Conservation (phyloP, 92 coral and sea anemone species). For the Ricordea florida region DNA sequence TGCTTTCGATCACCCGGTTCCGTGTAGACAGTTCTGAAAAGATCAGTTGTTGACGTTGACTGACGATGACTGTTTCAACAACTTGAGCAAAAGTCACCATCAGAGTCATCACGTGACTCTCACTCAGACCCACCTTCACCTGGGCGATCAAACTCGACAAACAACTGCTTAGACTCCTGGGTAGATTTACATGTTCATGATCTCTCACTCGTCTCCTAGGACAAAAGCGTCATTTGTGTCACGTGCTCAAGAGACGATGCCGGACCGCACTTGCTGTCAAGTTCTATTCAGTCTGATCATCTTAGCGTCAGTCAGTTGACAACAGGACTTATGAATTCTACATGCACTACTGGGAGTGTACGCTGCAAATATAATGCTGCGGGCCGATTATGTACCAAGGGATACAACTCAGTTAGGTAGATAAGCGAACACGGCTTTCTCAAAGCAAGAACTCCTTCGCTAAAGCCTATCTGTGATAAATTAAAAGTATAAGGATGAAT, state of each 20-base stretch:
- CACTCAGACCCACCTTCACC: background rate
- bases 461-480: too few species aligned
- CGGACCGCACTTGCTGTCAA: conserved; percentile 36
- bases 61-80: too few species aligned
- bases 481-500: too few species aligned
- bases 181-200: background rate
- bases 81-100: too few species aligned
- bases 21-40: too few species aligned
- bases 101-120: too few species aligned
- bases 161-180: background rate
- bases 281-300: background rate
- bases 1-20: too few species aligned
- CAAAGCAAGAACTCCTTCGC: too few species aligned
- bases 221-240: conserved; percentile 62
- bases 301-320: conserved; percentile 27
- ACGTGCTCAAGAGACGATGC: conserved; percentile 70
- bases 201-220: conserved; percentile 14
- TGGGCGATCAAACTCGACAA: background rate
- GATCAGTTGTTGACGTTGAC: too few species aligned
- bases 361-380: conserved; percentile 25
- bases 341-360: conserved; percentile 74
- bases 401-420: background rate
- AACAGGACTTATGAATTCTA: conserved; percentile 45
- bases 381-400: background rate
- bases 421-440: background rate